Base-by-base conservation (phyloP, 2,888 invertebrate species). In the Tinea trinotella region DNA sequence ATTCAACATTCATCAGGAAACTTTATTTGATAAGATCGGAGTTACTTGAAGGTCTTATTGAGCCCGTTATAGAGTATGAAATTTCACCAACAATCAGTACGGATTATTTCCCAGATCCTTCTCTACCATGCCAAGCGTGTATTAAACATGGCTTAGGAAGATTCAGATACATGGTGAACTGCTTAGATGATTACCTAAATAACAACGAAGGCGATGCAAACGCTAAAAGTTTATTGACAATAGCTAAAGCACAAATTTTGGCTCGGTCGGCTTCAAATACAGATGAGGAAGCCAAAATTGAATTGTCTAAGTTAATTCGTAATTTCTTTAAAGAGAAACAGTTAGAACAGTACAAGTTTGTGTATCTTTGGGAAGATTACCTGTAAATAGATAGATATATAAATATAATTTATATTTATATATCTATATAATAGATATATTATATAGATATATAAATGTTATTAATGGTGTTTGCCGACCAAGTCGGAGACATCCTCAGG, bases 1-100 rank as follows among this genome's bases (percentile, higher is more conserved):
- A 71, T 0, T 71, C 71, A 0, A 77, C 78, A 0, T 58, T 80
- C 22, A 75, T 74, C 30, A 66, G 79, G 30, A 76, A 75, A 52
- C 54, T 80, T 46, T 76, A 67, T 56, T 59, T 79, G 6, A 70
- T 59, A 56, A 48, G 50, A 24, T n/a, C 10, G 2, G 50, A 50
- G 7, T 12, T 4, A 50, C 3, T 46, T 9, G 46, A 46, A 4
- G 10, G 6, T 4, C n/a, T 46, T 46, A 2, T 9, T 19, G 46
- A 46, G 3, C 4, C 13, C 1, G 13, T 7, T n/a, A 40, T 15
- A 3, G 40, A 40, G 13, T n/a, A n/a, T n/a, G n/a, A n/a, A n/a
- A n/a, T n/a, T n/a, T n/a, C n/a, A n/a, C n/a, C n/a, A n/a, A n/a
- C n/a, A n/a, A n/a, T n/a, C n/a, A n/a, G n/a, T n/a, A n/a, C n/a